A percentile compares a stretch with the other conserved stretches of the same genome.
Evolutionary conservation across 2,888 invertebrate species (phyloP).

Genomic region (Pocota personata): DNA sequence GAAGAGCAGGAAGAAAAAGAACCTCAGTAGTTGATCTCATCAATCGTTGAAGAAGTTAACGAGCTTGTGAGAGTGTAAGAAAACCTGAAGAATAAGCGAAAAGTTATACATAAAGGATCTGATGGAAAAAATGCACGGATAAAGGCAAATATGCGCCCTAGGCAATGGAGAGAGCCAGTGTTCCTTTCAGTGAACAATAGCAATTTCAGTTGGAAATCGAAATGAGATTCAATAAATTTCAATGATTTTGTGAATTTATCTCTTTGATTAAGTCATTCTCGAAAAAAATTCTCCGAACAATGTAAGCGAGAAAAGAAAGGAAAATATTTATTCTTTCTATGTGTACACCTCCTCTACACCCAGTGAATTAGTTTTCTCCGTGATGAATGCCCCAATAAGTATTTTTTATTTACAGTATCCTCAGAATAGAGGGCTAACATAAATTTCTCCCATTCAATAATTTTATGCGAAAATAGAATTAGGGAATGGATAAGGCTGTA

Average conservation of each 20-base stretch:
- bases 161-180: conserved; percentile 49
- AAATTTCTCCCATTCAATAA: conserved; percentile 11
- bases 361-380: conserved; percentile 30
- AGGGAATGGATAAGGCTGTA: background rate
- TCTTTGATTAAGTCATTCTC: conserved; percentile 69
- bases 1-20: conserved; percentile 18
- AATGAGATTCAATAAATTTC: conserved; percentile 72
- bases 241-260: conserved; percentile 71
- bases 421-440: background rate
- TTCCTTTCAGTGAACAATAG: conserved; percentile 66
- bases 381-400: conserved; percentile 35
- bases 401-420: conserved; percentile 28
- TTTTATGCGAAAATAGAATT: conserved; percentile 19
- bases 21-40: conserved; percentile 64
- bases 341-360: background rate
- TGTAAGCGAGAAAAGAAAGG: conserved; percentile 8
- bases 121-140: conserved; percentile 43
- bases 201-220: conserved; percentile 69
- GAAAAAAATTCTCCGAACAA: conserved; percentile 33
- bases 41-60: conserved; percentile 58
- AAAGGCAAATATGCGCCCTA: conserved; percentile 64
- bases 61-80: conserved; percentile 36
- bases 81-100: conserved; percentile 41
- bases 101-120: conserved; percentile 45
- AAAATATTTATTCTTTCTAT: conserved; percentile 44